phyloP scores from a whole-genome alignment of 1,140 invertebrate species.

The Drosophila tani region DNA sequence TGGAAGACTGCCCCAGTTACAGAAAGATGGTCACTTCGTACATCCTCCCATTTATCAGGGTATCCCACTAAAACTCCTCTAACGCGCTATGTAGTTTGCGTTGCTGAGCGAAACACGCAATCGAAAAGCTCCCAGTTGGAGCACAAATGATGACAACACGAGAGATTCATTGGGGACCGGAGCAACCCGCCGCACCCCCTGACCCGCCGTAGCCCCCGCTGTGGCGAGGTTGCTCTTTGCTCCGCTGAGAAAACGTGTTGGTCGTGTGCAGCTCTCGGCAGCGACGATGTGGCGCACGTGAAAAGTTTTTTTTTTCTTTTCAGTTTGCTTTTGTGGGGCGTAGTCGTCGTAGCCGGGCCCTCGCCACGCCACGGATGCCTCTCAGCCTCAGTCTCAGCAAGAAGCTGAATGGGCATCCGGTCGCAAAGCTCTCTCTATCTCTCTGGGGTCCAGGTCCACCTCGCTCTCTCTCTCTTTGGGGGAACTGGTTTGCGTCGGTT shows the following conservation, averaged over 20 bases:
- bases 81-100: conserved; percentile 21
- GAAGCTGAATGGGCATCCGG: conserved; percentile 37
- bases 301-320: conserved; percentile 39
- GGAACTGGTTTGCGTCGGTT: conserved; percentile 68
- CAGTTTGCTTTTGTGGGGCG: conserved; percentile 35
- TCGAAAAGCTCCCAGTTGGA: conserved; percentile 27
- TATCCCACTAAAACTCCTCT: conserved; percentile 35
- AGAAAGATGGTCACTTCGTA: not conserved
- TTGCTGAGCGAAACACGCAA: conserved; percentile 20
- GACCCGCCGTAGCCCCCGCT: not conserved
- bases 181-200: conserved; percentile 5
- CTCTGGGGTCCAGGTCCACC: not conserved
- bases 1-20: not conserved
- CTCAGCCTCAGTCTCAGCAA: conserved; percentile 9
- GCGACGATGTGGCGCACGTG: conserved; percentile 55
- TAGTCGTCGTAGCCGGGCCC: conserved; percentile 51
- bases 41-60: conserved; percentile 19
- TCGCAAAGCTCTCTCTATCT: conserved; percentile 36
- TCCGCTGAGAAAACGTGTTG: conserved; percentile 64
- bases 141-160: conserved; percentile 36
- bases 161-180: conserved; percentile 16
- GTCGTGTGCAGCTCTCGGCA: conserved; percentile 67
- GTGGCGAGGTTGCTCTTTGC: conserved; percentile 38
- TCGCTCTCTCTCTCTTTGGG: conserved; percentile 2
- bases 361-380: conserved; percentile 24